Evolutionary conservation across 2,888 invertebrate species (phyloP).

Genomic region (Hydropsyche betteni): DNA sequence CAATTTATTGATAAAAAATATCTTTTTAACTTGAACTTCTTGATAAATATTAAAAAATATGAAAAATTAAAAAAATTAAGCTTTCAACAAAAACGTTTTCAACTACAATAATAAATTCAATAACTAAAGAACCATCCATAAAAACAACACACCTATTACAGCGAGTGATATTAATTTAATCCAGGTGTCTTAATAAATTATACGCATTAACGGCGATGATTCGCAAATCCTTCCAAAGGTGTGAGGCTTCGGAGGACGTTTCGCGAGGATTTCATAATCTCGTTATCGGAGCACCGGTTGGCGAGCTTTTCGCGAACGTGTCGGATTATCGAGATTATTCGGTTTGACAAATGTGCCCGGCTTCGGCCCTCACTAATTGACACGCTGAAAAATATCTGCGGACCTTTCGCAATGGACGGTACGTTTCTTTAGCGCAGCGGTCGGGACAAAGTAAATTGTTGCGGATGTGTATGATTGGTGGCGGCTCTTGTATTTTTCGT

Average conservation of each 20-base stretch:
- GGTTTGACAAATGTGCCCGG: constrained; percentile 31
- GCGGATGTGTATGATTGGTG: no score
- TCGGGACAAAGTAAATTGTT: no score
- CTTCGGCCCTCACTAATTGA: constrained; percentile 28
- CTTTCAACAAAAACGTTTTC: no score
- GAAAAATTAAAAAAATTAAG: no score
- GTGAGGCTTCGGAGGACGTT: constrained; percentile 10
- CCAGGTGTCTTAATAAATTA: constrained; percentile 44
- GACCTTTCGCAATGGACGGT: not conserved
- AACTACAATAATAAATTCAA: no score
- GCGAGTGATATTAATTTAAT: constrained; percentile 42
- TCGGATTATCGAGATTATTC: constrained; percentile 38
- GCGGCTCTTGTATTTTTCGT: no score
- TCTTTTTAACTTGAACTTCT: no score
- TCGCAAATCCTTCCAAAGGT: constrained; percentile 38
- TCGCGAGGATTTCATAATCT: constrained; percentile 43
- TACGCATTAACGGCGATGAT: constrained; percentile 44
- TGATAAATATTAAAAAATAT: no score
- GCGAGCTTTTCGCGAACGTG: constrained; percentile 32
- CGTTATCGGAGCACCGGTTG: constrained; percentile 26
- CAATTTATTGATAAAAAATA: not conserved
- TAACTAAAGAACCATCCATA: no score
- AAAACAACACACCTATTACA: not conserved
- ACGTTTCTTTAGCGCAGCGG: no score
- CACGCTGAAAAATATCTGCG: constrained; percentile 21